A percentile compares a stretch with the other conserved stretches of the same genome.
These are phyloP conservation scores for Schizaphis graminum DNA, from an alignment of 2,888 invertebrate genomes.

Conservation along the genomic window DNA sequence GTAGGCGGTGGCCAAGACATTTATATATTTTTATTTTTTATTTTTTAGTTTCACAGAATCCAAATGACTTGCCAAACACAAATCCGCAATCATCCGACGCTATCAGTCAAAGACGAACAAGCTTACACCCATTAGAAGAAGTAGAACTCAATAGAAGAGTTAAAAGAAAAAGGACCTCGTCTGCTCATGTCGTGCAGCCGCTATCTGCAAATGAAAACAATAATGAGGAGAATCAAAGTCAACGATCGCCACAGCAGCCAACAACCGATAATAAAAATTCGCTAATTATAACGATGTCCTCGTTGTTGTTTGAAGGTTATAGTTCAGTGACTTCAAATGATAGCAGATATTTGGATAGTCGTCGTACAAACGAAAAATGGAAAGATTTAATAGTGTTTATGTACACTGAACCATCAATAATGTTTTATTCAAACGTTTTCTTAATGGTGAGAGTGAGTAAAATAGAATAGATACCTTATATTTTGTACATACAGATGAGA, in stretches of 20 bases:
- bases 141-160: neutral
- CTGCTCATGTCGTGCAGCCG: neutral
- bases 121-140: slow-evolving; percentile 6
- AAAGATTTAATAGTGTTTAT: slow-evolving; percentile 42
- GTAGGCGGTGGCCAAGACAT: neutral
- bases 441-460: slow-evolving; percentile 31
- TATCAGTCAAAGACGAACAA: neutral
- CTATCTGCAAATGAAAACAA: neutral
- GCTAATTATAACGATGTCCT: neutral
- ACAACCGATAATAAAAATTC: neutral
- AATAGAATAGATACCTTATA: neutral
- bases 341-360: slow-evolving; percentile 22
- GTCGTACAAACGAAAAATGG: slow-evolving; percentile 17
- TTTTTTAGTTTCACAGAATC: neutral
- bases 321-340: slow-evolving; percentile 33
- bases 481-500: neutral
- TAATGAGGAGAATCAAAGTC: neutral
- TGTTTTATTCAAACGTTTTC: slow-evolving; percentile 56
- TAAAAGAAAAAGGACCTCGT: neutral
- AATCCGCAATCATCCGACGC: neutral
- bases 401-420: slow-evolving; percentile 45
- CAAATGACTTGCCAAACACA: neutral
- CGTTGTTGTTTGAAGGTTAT: slow-evolving; percentile 31
- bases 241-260: neutral
- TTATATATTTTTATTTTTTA: neutral